phyloP scores from a whole-genome alignment of 2,113 vertebrate genomes.

The Clarias macrocephalus region DNA sequence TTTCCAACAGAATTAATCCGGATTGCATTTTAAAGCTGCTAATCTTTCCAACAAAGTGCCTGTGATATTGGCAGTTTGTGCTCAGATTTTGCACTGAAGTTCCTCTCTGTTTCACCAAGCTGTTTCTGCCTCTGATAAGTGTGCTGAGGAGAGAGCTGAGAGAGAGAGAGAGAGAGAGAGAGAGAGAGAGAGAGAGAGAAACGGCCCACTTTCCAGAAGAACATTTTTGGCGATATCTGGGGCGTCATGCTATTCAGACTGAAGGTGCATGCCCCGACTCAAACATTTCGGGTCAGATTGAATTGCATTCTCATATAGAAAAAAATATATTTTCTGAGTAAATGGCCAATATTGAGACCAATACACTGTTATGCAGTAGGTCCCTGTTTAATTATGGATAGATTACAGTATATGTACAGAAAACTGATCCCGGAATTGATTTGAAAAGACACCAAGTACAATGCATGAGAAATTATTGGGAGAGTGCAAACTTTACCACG shows the following conservation, averaged over 20 bases:
- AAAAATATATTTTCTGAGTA: not conserved
- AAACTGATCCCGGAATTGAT: not conserved
- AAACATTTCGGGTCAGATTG: not conserved
- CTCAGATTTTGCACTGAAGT: not conserved
- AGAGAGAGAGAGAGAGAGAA: slow-evolving; percentile 13
- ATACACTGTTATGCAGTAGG: not conserved
- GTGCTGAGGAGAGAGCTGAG: slow-evolving; percentile 10
- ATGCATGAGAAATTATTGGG: not conserved
- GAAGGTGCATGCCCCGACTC: not conserved
- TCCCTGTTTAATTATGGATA: not conserved
- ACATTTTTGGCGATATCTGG: slow-evolving; percentile 27
- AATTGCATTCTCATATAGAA: not conserved
- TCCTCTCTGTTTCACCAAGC: not conserved
- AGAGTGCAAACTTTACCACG: not conserved
- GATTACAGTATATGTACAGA: not conserved
- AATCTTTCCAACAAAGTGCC: slow-evolving; percentile 5
- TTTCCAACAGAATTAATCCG: slow-evolving; percentile 1
- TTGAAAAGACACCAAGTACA: not conserved
- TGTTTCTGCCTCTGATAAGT: slow-evolving; percentile 15
- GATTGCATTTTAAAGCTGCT: slow-evolving; percentile 10
- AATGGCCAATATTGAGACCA: not conserved
- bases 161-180: slow-evolving; percentile 6
- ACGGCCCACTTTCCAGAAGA: slow-evolving; percentile 34
- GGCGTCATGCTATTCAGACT: not conserved
- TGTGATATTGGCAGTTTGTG: not conserved